Evolutionary conservation across 2,888 invertebrate species (phyloP).

Genomic region (Hetaerina titia): DNA sequence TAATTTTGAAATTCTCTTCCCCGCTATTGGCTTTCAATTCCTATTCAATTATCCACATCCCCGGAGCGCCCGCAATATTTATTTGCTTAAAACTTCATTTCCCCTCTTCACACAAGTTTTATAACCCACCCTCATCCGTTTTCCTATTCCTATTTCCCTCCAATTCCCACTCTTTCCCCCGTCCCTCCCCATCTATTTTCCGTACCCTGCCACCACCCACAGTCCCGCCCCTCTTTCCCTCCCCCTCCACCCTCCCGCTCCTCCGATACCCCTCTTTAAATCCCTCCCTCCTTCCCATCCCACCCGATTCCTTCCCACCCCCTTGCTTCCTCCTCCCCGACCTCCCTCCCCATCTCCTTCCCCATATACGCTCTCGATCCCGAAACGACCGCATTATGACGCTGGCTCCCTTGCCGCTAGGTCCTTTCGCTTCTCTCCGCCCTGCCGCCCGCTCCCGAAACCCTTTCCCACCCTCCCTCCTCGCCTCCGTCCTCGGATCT

Average conservation of each 20-base stretch:
- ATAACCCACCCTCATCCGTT: background rate
- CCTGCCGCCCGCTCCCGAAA: background rate
- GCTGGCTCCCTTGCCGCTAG: constrained; percentile 25
- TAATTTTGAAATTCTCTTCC: background rate
- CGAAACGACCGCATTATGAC: constrained; percentile 43
- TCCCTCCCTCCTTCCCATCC: background rate
- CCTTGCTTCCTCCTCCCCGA: background rate
- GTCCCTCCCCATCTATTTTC: background rate
- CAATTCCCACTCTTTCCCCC: background rate
- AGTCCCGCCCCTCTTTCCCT: background rate
- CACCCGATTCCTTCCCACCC: background rate
- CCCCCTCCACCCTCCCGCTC: background rate
- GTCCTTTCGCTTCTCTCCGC: background rate
- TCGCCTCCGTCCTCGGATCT: background rate
- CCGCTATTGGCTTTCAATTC: background rate
- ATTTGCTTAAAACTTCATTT: background rate
- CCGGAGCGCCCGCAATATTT: background rate
- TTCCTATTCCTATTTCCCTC: background rate
- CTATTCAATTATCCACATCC: background rate
- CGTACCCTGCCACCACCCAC: background rate
- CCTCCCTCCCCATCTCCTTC: background rate
- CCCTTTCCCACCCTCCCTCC: background rate
- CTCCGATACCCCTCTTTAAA: background rate
- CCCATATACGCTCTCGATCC: background rate
- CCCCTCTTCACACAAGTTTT: background rate